Percentiles rank a stretch among this genome's conserved stretches.
These are phyloP conservation scores for Labrus mixtus DNA, from an alignment of 2,113 vertebrate species.

Conservation along the genomic window DNA sequence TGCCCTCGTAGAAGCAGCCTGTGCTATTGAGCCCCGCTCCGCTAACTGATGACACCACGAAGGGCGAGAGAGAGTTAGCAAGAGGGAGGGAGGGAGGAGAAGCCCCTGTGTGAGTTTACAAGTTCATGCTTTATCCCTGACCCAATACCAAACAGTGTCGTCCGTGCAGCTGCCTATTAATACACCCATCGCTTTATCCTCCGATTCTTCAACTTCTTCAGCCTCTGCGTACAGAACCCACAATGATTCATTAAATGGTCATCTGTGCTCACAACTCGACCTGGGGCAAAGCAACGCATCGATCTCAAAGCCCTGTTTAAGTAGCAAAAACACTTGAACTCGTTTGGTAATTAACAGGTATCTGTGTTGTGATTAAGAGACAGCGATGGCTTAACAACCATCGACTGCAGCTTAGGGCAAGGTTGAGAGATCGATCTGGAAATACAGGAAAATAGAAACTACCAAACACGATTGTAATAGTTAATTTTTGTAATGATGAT, in stretches of 20 bases:
- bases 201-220: constrained; percentile 57
- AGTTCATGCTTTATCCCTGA: constrained; percentile 87
- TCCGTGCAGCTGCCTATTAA: constrained; percentile 80
- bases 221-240: constrained; percentile 41
- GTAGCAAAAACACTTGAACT: constrained; percentile 84
- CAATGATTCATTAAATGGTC: constrained; percentile 77
- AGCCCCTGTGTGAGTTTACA: constrained; percentile 84
- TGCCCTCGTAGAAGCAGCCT: constrained; percentile 60
- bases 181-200: constrained; percentile 76
- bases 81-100: constrained; percentile 53
- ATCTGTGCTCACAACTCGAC: constrained; percentile 62
- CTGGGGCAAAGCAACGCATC: constrained; percentile 66
- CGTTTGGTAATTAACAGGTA: constrained; percentile 85
- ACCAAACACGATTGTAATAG: constrained; percentile 30
- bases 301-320: constrained; percentile 83
- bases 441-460: constrained; percentile 63
- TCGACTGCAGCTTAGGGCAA: constrained; percentile 81
- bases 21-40: constrained; percentile 65
- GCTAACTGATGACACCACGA: constrained; percentile 78
- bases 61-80: constrained; percentile 62
- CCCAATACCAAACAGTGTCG: constrained; percentile 79
- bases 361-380: constrained; percentile 85
- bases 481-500: constrained; percentile 30
- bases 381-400: constrained; percentile 79
- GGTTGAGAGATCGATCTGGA: constrained; percentile 75